Base-by-base conservation (phyloP, 1,140 invertebrate genomes). In the Drosophila repletoides region DNA sequence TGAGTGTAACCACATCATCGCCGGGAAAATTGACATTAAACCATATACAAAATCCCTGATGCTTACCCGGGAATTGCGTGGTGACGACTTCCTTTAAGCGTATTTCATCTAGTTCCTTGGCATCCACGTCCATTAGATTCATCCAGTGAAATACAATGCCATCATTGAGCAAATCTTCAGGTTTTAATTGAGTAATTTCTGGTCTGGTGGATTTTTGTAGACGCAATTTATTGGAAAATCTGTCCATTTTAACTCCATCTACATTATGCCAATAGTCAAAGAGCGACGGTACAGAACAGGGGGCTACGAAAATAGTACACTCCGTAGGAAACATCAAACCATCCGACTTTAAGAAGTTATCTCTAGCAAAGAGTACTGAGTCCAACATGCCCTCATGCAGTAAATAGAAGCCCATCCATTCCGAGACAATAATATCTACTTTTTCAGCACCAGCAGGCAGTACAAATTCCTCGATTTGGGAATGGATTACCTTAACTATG, bases 331-430 rank as follows among this genome's bases (percentile, higher is more conserved):
- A 94, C 72, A 95, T 90, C 10, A 93, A 89, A 7, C 98, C 98
- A 76, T 92, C 94, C 1, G 94, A 92, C 61, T 93, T 94, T 9
- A 99, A 92, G 92, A 97, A 98, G 86, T 96, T 95, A 90, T 99
- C 97, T 87, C 98, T 93, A 0, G 98, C 98, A 90, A 93, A 94
- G 36, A 99, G 92, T 0, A 97, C 94, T 9, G 95, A 96, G 89
- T 99, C 97, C 28, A 99, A 90, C 98, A 99, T 99, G 24, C 97
- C 97, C 91, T 99, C 98, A 90, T 98, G 99, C 22, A 99, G 92
- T 6, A 99, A 92, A 91, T 98, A 99, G 91, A 99, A 99, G 2
- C 98, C 98, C 98, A 99, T 99, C 98, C 98, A 99, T 91, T 99
- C 98, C 2, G 97, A 99, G 19, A 99, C 95, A 69, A 99, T 98